Evolutionary conservation across 2,888 invertebrate species (phyloP), one percentile per base, ranked within the genome.

Genomic region (Odontomyia ornata): DNA sequence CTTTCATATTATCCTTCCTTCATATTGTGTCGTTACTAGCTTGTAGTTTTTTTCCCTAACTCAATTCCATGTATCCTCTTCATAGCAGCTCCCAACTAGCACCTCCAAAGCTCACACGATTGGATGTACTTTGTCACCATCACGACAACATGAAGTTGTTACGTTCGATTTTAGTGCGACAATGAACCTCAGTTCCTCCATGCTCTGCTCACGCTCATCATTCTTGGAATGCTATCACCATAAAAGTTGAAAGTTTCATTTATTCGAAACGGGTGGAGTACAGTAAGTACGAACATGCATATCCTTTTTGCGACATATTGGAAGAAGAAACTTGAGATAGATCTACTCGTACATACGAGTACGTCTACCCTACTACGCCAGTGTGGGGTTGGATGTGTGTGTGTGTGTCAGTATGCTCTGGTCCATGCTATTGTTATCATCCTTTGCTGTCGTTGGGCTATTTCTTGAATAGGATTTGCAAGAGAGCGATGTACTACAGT

Each of bases 241-340:
- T 73, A 60, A 73, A 73, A 60, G 30, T 73, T 73, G 57, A 57
- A 73, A 73, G 57, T 73, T 73, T 73, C 73, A 73, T 73, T 60
- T 73, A 57, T 73, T 73, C 36, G 43, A 36, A 60, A 57, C 73
- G 57, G 60, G 73, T 21, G 60, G 36, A 73, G 73, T 73, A 36
- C 73, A 60, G 46, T n/a, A 65, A 60, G 9, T 36, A 64, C 64
- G 64, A 64, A 30, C 52, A 18, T 52, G 52, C 52, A 52, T 52
- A 52, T 52, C 52, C 52, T 52, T 52, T 52, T 15, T 13, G 52
- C 2, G 52, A 18, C 52, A 18, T 4, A 18, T 52, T 52, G 7
- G 18, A 52, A 52, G 52, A 9, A 3, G 9, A 36, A 36, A 15
- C 15, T n/a, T 15, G 52, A n/a, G 52, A n/a, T n/a, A n/a, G 5